These are phyloP conservation scores for Sciurus carolinensis DNA, from an alignment of 2,797 vertebrate species.

Conservation along the genomic window DNA sequence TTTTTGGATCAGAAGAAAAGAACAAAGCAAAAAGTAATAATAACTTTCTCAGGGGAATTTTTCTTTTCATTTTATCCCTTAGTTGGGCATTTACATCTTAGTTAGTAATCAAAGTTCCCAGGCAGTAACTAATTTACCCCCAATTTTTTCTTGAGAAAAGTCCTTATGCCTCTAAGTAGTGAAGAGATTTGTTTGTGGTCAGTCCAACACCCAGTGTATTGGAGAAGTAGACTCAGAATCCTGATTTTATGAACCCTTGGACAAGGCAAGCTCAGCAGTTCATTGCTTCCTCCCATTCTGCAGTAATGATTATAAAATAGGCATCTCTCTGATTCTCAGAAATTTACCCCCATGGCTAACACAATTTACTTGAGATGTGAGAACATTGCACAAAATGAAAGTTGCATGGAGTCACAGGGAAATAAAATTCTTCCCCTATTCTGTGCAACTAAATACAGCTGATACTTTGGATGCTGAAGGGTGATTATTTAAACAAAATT, in stretches of 20 bases:
- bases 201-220: constrained; percentile 50
- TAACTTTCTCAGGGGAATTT: not conserved
- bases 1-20: constrained; percentile 23
- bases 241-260: constrained; percentile 67
- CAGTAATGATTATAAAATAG: constrained; percentile 77
- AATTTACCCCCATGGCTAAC: constrained; percentile 81
- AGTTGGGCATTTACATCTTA: not conserved
- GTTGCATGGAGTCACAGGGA: constrained; percentile 80
- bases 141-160: not conserved
- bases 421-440: constrained; percentile 82
- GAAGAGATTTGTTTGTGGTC: not conserved
- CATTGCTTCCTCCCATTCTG: constrained; percentile 44
- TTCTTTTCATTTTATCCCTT: not conserved
- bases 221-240: constrained; percentile 51
- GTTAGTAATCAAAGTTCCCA: constrained; percentile 31
- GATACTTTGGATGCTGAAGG: constrained; percentile 77
- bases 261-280: constrained; percentile 11
- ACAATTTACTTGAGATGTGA: constrained; percentile 81
- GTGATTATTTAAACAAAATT: constrained; percentile 87
- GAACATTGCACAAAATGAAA: constrained; percentile 82
- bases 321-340: constrained; percentile 79
- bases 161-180: not conserved
- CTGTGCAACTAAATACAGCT: constrained; percentile 84
- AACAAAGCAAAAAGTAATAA: not conserved
- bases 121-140: constrained; percentile 26